Evolutionary conservation across 2,888 invertebrate species (phyloP).

Genomic region (Allophyes oxyacanthae): DNA sequence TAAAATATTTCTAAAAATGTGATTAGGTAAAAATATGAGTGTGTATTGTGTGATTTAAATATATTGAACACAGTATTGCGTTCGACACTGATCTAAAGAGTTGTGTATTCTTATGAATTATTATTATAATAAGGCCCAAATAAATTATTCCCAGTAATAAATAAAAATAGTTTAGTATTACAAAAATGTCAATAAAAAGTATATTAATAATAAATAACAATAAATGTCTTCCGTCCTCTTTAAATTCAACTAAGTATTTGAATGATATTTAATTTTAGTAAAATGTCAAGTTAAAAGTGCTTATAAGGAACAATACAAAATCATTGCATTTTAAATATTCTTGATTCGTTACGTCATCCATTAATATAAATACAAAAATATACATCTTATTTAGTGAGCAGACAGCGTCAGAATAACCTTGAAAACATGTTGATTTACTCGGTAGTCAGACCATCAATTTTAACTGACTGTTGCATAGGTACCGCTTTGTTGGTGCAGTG

Average conservation of each 20-base stretch:
- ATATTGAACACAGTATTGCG: not conserved
- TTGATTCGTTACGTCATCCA: too few species aligned
- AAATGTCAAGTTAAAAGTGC: conserved; percentile 3
- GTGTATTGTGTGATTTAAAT: not conserved
- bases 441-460: too few species aligned
- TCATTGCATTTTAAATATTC: too few species aligned
- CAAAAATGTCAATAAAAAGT: not conserved
- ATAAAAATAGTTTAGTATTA: not conserved
- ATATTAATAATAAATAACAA: too few species aligned
- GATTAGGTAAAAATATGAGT: too few species aligned
- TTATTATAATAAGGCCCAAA: conserved; percentile 6
- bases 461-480: too few species aligned
- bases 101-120: conserved; percentile 15
- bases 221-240: conserved; percentile 5
- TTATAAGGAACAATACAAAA: not conserved
- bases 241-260: not conserved
- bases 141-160: conserved; percentile 17
- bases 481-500: too few species aligned
- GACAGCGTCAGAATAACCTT: too few species aligned
- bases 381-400: too few species aligned
- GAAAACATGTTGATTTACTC: too few species aligned
- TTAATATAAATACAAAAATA: too few species aligned
- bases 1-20: too few species aligned
- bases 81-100: not conserved
- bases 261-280: conserved; percentile 6